phyloP scores from a whole-genome alignment of 1,140 invertebrate species.

The Psilanteris sp. region DNA sequence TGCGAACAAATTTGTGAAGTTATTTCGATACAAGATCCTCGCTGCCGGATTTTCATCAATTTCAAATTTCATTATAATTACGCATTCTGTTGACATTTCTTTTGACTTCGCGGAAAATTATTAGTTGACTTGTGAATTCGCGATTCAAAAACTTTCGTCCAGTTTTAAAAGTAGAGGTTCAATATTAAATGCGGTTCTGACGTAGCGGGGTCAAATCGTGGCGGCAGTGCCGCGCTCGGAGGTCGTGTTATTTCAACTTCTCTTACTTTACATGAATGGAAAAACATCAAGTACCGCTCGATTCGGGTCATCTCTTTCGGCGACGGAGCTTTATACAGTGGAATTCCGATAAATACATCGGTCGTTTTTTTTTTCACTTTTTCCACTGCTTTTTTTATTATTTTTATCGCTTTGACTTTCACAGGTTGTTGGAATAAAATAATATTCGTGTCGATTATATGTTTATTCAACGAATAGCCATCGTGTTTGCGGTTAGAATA shows the following conservation, averaged over 20 bases:
- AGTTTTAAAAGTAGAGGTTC: constrained; percentile 12
- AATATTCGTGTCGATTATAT: constrained; percentile 2
- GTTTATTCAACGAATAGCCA: constrained; percentile 7
- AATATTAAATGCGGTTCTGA: constrained; percentile 45
- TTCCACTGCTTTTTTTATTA: no score
- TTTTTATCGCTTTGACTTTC: not conserved
- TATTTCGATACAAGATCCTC: not conserved
- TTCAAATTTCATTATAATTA: constrained; percentile 1
- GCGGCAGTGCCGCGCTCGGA: no score
- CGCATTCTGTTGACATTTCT: constrained; percentile 14
- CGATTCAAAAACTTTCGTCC: constrained; percentile 17
- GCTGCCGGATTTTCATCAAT: not conserved
- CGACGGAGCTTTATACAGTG: constrained; percentile 5
- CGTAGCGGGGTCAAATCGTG: constrained; percentile 35
- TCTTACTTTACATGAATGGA: constrained; percentile 49
- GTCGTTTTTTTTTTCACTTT: constrained; percentile 6
- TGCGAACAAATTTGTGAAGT: constrained; percentile 12
- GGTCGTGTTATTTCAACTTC: constrained; percentile 51
- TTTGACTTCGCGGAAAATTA: constrained; percentile 11
- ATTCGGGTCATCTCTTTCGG: constrained; percentile 44
- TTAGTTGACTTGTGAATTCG: not conserved
- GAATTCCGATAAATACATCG: constrained; percentile 21
- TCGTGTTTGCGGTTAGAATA: not conserved
- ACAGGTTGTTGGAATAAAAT: constrained; percentile 8
- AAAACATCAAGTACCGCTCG: constrained; percentile 47